Conservation (phyloP, 2,888 invertebrate genomes). For the Abscondita cerata region DNA sequence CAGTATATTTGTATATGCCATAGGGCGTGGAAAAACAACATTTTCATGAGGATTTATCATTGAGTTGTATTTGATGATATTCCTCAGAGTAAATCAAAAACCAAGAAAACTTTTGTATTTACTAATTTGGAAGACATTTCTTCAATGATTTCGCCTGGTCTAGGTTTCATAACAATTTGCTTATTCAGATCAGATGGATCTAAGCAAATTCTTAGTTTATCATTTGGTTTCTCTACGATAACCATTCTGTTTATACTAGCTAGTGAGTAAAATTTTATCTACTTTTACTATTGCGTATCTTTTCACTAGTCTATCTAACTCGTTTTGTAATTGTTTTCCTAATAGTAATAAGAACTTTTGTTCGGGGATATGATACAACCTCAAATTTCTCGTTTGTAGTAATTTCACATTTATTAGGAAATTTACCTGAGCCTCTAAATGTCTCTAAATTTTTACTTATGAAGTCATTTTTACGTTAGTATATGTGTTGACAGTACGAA, state of each 20-base stretch:
- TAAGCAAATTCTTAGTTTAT: slow-evolving; percentile 18
- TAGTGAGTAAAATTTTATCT: slow-evolving; percentile 20
- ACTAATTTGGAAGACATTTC: too few relatives aligned
- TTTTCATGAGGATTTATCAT: slow-evolving; percentile 35
- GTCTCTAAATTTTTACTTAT: too few relatives aligned
- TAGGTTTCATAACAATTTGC: slow-evolving; percentile 25
- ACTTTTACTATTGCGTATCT: slow-evolving; percentile 28
- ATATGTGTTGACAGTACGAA: too few relatives aligned
- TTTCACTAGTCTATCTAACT: slow-evolving; percentile 18
- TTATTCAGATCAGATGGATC: background rate
- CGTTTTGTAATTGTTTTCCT: background rate
- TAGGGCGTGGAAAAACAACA: slow-evolving; percentile 25
- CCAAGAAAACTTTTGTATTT: slow-evolving; percentile 24
- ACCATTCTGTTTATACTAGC: slow-evolving; percentile 34
- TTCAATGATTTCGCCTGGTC: slow-evolving; percentile 13
- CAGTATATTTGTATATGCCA: background rate
- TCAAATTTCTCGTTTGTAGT: background rate
- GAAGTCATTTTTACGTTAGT: too few relatives aligned
- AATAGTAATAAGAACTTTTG: background rate
- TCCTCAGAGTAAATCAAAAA: slow-evolving; percentile 33
- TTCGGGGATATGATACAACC: background rate
- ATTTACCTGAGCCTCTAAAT: too few relatives aligned
- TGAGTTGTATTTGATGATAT: slow-evolving; percentile 33
- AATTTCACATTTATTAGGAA: background rate
- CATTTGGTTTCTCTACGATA: too few relatives aligned